These are phyloP conservation scores for Rhabdomys dilectus DNA, from an alignment of 2,113 vertebrate genomes.

Conservation along the genomic window DNA sequence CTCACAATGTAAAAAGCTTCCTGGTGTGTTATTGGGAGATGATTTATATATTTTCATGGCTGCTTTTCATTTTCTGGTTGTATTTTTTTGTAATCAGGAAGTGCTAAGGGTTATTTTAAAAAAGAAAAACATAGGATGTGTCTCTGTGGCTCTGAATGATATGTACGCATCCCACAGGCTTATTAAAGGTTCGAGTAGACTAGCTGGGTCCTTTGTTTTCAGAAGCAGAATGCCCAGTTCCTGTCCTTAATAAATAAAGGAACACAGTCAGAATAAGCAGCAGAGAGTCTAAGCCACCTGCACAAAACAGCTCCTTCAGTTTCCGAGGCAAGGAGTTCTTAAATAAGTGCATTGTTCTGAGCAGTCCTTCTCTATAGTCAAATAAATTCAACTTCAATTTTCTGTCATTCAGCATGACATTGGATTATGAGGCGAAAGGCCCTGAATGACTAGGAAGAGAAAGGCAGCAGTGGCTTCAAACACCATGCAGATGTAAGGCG, in stretches of 20 bases:
- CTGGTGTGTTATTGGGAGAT: background rate
- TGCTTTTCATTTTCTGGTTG: background rate
- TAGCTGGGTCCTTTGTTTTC: background rate
- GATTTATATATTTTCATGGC: constrained; percentile 44
- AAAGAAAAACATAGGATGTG: background rate
- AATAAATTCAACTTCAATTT: constrained; percentile 77
- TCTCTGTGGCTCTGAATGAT: constrained; percentile 41
- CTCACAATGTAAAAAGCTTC: background rate
- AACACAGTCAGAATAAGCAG: constrained; percentile 52
- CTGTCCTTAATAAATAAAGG: background rate
- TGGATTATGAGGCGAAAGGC: constrained; percentile 74
- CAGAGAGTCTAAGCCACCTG: constrained; percentile 75
- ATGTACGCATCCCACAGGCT: background rate
- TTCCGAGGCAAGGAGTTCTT: constrained; percentile 57
- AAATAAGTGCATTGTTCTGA: constrained; percentile 74
- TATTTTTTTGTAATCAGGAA: constrained; percentile 47
- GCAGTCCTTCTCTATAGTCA: constrained; percentile 52
- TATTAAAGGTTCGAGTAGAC: constrained; percentile 43
- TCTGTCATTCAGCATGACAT: constrained; percentile 78
- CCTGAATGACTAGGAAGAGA: constrained; percentile 63
- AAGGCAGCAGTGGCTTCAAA: constrained; percentile 77
- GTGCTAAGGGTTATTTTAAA: background rate
- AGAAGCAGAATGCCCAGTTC: constrained; percentile 51
- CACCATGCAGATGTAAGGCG: constrained; percentile 83
- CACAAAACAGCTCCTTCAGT: constrained; percentile 69